Base-by-base conservation (phyloP, 2,113 vertebrate species). In the Cyanistes caeruleus region DNA sequence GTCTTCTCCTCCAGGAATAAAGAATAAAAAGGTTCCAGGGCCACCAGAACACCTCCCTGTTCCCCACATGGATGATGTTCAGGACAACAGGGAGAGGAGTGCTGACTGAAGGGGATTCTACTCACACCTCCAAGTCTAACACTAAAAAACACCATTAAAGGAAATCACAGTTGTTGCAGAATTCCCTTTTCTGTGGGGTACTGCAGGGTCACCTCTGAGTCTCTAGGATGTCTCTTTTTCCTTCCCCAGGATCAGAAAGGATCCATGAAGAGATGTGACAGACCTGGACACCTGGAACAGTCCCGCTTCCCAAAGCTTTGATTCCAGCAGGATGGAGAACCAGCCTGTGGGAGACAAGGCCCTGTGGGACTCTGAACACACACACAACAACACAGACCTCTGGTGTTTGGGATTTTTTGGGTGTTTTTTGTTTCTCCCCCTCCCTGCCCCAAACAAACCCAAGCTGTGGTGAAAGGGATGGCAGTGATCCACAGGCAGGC, bases 321-420 rank as follows among this genome's bases (percentile, higher is more conserved):
- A 96, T 83, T 88, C 84, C 94, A 94, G 91, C 83, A 95, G 72
- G 79, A 96, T 55, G 46, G 24, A 62, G 84, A 30, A 53, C 46
- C 41, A 80, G 3, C 86, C 64, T 51, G 60, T 73, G 74, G 52
- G 74, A 83, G 33, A 53, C 70, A 35, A 69, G 31, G 87, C 88
- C 82, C 92, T 49, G 37, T 46, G 52, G 92, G 93, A 96, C 95
- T 97, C 76, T 16, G 55, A 92, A 88, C 68, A 93, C 19, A 89
- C 49, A 58, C 58, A 80, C 17, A 65, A 62, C 15, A 48, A 56
- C 48, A 86, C 51, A 89, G 8, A 39, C 31, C 93, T 93, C 82
- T 60, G 90, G 76, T 74, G 93, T 76, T 67, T 81, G 87, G 80
- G 59, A 76, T 69, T 85, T 77, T 63, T 88, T 41, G 49, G 59